A percentile compares a stretch with the other conserved stretches of the same genome.
Evolutionary conservation across 2,113 vertebrate genomes (phyloP).

Genomic region (human): DNA sequence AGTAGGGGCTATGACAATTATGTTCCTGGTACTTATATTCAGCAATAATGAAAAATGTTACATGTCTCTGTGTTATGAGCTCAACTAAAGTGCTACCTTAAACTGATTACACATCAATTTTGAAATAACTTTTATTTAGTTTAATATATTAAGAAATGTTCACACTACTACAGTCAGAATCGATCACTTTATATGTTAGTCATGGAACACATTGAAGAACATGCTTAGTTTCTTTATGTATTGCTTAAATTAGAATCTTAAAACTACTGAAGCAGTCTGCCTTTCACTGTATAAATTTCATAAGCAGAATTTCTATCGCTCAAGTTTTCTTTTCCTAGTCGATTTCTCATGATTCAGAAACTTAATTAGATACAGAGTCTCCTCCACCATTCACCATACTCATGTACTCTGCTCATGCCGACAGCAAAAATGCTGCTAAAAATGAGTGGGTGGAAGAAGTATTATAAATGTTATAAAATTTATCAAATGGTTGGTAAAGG

Average conservation of each 20-base stretch:
- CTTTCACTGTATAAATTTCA: background rate
- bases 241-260: background rate
- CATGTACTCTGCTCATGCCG: background rate
- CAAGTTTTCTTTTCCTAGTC: background rate
- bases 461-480: background rate
- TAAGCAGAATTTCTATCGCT: background rate
- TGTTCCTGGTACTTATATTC: background rate
- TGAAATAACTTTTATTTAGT: background rate
- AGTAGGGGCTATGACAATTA: background rate
- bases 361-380: background rate
- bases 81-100: background rate
- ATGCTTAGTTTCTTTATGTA: background rate
- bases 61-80: background rate
- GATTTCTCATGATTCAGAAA: background rate
- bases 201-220: background rate
- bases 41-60: background rate
- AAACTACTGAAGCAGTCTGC: background rate
- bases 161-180: background rate
- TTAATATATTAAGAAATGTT: background rate
- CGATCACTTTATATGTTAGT: background rate
- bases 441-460: background rate
- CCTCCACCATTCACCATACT: background rate
- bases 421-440: background rate
- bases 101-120: background rate
- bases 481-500: background rate